Evolutionary conservation across 2,888 invertebrate species (phyloP), one percentile per base, ranked within the genome.

Genomic region (Rhagonycha fulva): DNA sequence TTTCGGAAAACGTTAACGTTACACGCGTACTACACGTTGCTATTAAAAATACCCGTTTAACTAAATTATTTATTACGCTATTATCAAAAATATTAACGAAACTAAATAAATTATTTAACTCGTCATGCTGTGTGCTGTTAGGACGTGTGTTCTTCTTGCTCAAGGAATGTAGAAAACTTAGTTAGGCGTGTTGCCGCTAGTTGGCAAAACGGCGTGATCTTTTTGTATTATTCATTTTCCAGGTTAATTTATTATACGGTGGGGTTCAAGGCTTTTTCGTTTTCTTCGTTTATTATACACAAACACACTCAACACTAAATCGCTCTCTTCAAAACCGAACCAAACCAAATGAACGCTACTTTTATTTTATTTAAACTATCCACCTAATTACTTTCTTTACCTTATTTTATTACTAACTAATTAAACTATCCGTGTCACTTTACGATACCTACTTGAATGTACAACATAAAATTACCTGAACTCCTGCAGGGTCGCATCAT

Each of bases 81-180:
- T 47, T 47, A 47, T 47, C 12, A 47, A 47, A 47, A 47, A 47
- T 83, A 77, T 77, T 75, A 72, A 83, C 82, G 85, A 85, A 86
- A 85, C 47, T 84, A 84, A 85, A 85, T 85, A 84, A 85, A 84
- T 85, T 85, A 84, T 84, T 86, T 85, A 84, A 86, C 86, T 85
- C 85, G 87, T 84, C 87, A 85, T 83, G 84, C 71, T 76, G 66
- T 66, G 23, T 23, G 23, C 26, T 23, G 23, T 74, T 86, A 85
- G 86, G 85, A 81, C 81, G 86, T 80, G 81, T 80, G 77, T 85
- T 84, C 84, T 85, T 87, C 87, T 87, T 86, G 86, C 83, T 86
- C 86, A 86, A 87, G 87, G 87, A 87, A 87, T 87, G 86, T 81
- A 80, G 80, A 81, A 79, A 79, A 80, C 77, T 74, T 85, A 85